Base-by-base conservation (phyloP, 2,797 vertebrate species). In the Pangasius krempfi region DNA sequence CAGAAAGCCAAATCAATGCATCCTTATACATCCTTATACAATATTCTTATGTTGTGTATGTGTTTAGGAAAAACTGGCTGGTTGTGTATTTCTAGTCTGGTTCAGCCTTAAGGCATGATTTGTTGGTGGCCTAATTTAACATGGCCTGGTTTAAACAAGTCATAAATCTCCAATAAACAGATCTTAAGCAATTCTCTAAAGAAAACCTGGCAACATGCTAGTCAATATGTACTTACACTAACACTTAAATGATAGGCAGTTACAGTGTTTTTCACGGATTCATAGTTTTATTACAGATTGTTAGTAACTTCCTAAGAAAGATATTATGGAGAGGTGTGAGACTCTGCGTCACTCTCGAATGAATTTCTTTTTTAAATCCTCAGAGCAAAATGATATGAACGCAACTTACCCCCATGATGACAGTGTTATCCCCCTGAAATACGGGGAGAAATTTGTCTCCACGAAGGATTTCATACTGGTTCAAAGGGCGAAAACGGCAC, bases 401-500 rank as follows among this genome's bases (percentile, higher is more conserved):
- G 20, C 4, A 86, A 89, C 98, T 97, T 94, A 99, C 98, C 97
- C 96, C 98, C 73, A 98, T 93, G 92, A 97, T 94, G 91, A 99
- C 97, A 88, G 96, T 96, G 94, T 98, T 97, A 68, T 98, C 97
- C 68, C 95, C 96, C 88, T 97, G 97, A 93, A 98, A 99, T 88
- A 96, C 88, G 25, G 98, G 98, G 90, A 98, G 96, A 94, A 97
- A 98, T 93, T 97, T 98, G 95, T 99, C 98, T 90, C 97, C 97
- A 5, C 98, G 97, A 81, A 95, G 91, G 86, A 97, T 97, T 95
- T 99, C 98, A 2, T 97, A 95, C 92, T 97, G 96, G 91, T 97
- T 99, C 90, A 99, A 93, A 13, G 98, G 98, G 90, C 98, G 97
- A 93, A 99, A 98, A 86, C 98, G 96, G 95, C 98, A 98, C 91